phyloP scores from a whole-genome alignment of 2,888 invertebrate species.

The Zygogramma bicolorata region DNA sequence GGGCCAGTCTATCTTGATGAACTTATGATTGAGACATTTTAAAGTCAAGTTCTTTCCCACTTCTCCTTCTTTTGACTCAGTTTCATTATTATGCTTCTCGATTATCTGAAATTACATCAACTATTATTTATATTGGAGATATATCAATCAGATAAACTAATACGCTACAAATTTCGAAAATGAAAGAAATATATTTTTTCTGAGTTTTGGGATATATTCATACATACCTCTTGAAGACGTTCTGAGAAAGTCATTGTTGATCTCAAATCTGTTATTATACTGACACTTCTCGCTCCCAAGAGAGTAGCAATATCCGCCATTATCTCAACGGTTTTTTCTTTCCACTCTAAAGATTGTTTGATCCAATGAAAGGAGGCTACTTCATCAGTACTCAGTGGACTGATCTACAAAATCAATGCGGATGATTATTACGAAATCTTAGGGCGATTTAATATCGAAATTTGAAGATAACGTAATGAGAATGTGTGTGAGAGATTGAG shows the following conservation, averaged over 20 bases:
- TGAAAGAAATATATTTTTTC: no score
- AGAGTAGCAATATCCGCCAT: conserved; percentile 51
- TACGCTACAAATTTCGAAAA: no score
- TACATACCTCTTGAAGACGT: conserved; percentile 46
- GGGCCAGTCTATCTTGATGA: conserved; percentile 52
- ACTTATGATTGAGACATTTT: conserved; percentile 45
- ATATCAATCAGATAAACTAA: no score
- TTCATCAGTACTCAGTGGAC: conserved; percentile 36
- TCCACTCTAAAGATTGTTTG: conserved; percentile 44
- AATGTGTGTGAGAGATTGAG: no score
- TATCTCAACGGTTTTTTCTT: conserved; percentile 44
- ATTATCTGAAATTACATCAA: conserved; percentile 15
- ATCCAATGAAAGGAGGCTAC: conserved; percentile 34
- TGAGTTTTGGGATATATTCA: no score
- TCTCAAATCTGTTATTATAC: conserved; percentile 45
- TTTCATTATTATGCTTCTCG: conserved; percentile 33
- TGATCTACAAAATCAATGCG: conserved; percentile 44
- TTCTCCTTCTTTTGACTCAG: neutral
- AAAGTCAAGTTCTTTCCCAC: conserved; percentile 15
- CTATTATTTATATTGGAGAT: neutral
- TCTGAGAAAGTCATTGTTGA: conserved; percentile 51
- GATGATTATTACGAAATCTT: no score
- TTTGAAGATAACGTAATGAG: no score
- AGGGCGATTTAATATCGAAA: no score
- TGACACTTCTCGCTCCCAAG: conserved; percentile 46